Evolutionary conservation across 1,140 invertebrate genomes (phyloP), one percentile per base, ranked within the genome.

Genomic region (Zaprionus inermis): DNA sequence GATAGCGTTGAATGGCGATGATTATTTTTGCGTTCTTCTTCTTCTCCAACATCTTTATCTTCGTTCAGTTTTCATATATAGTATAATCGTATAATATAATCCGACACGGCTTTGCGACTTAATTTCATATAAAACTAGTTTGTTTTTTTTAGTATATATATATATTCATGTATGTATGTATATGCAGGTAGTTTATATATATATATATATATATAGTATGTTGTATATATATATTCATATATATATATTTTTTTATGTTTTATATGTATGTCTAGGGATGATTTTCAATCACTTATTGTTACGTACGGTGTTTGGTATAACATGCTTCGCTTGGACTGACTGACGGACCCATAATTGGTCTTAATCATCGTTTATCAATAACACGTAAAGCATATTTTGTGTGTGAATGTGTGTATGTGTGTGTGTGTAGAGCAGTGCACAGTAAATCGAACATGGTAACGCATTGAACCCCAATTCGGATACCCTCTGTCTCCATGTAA

Each of bases 241-340:
- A 54, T 83, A 54, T 73, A 77, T 79, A 57, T 69, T 60, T 67
- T 38, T 81, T 68, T 75, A 67, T 71, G 57, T 76, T 49, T 34
- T 60, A 64, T 75, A 64, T 75, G 64, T 88, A 88, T 83, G 84
- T 83, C 83, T 88, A 88, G 82, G 84, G 84, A 91, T 91, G 88
- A 91, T 91, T 91, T 90, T 91, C 72, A 91, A 91, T 91, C 88
- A 90, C 88, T 91, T 91, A 91, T 91, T 91, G 88, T 91, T 91
- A 91, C 86, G 82, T 91, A 91, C 88, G 88, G 88, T 91, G 88
- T 91, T 90, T 90, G 77, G 79, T 90, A 90, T 82, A 86, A 82
- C 72, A 77, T 86, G 77, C 76, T 78, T 80, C 57, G 80, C 83
- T 80, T 88, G 80, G 77, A 83, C 77, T 80, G 78, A 67, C 44